These are phyloP conservation scores for Ellobium chinense DNA, from an alignment of 2,888 invertebrate species.

Conservation along the genomic window DNA sequence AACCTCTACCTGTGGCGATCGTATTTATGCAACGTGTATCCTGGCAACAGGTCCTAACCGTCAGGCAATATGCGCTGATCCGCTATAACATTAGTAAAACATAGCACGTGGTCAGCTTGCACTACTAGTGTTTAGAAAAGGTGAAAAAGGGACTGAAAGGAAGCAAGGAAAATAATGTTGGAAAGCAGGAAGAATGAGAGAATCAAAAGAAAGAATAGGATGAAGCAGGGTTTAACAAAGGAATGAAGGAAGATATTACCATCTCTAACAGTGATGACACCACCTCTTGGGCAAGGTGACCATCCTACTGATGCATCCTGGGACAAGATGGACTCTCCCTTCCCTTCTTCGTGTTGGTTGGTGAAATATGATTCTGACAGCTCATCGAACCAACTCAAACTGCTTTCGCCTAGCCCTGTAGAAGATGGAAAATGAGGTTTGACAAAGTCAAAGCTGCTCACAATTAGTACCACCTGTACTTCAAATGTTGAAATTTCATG, in stretches of 20 bases:
- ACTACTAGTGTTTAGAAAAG: too few species aligned
- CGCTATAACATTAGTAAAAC: too few species aligned
- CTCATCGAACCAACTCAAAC: constrained; percentile 39
- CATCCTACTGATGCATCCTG: background rate
- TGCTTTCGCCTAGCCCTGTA: constrained; percentile 23
- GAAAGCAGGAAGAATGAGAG: background rate
- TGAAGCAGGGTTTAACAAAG: background rate
- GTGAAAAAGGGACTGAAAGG: too few species aligned
- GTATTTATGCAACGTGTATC: too few species aligned
- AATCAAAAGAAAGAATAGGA: background rate
- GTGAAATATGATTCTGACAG: constrained; percentile 17
- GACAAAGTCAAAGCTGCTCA: background rate
- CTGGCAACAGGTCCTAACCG: too few species aligned
- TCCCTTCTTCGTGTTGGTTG: background rate
- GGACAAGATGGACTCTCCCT: background rate
- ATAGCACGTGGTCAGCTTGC: too few species aligned
- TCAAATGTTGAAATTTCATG: too few species aligned
- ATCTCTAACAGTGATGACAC: background rate
- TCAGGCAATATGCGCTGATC: too few species aligned
- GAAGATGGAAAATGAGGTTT: background rate
- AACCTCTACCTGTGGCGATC: too few species aligned
- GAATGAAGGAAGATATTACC: background rate
- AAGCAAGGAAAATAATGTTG: background rate
- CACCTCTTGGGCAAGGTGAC: constrained; percentile 43
- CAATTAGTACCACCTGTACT: background rate